Evolutionary conservation across 1,140 invertebrate species (phyloP), one percentile per base, ranked within the genome.

Genomic region (Neodiprion virginianus): DNA sequence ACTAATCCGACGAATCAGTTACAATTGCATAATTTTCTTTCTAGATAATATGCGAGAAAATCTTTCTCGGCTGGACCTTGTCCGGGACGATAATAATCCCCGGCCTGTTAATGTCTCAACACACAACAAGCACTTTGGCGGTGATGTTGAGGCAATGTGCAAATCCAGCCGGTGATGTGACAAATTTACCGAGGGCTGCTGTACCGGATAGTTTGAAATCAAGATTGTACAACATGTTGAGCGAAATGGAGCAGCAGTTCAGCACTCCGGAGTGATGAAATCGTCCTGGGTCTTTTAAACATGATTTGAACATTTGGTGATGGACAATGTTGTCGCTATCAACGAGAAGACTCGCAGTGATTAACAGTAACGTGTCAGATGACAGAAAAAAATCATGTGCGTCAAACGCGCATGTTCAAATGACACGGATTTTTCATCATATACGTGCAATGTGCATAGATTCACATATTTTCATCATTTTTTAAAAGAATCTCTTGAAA

Each of bases 21-120:
- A 5, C 11, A 28, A 3, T 65, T 65, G 12, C 1, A 75, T 67
- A 40, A 73, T 67, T 48, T 75, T 67, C 61, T n/a, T 81, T 83
- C 7, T 88, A 92, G 85, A 88, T 92, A 17, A 85, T 92, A 21
- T 93, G 92, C 77, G 91, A 92, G 76, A 92, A 91, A 78, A 90
- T 93, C 69, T 92, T 92, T 79, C 83, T 92, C 47, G 92, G 91
- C 0, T 92, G 91, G 91, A 88, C 89, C 17, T 83, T 91, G 68
- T 90, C 90, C 2, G 91, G 90, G 48, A 89, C 88, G 23, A 84
- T 92, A n/a, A 88, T 92, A 75, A 87, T 92, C 77, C 91, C 91
- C 48, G 91, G 91, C 10, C 78, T 92, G 65, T 80, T 92, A 5
- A 89, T 92, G 85, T 91, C 91, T 0, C 85, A 89, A 61, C 88